Conservation (phyloP, 1,140 invertebrate species). For the Dermatophagoides farinae region DNA sequence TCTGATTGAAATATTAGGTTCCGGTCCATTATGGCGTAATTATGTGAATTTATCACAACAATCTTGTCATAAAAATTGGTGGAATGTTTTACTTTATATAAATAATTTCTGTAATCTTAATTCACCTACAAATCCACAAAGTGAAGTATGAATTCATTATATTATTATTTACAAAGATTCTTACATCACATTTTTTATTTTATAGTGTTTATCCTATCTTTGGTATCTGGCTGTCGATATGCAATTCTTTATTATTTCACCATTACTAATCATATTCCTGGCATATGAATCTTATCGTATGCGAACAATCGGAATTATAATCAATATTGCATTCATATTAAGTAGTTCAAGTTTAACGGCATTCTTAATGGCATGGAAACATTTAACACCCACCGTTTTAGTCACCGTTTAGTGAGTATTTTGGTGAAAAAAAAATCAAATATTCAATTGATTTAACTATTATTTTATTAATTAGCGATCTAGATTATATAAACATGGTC, state of each 20-base stretch:
- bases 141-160: neutral
- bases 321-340: neutral
- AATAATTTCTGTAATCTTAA: constrained; percentile 13
- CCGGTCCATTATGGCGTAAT: constrained; percentile 16
- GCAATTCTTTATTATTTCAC: constrained; percentile 8
- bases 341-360: constrained; percentile 3
- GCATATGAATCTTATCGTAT: neutral
- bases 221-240: constrained; percentile 10
- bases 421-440: neutral
- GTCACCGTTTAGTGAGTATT: constrained; percentile 1
- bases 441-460: neutral
- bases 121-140: neutral
- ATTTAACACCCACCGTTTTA: constrained; percentile 5
- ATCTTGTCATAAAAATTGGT: constrained; percentile 15
- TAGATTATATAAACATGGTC: neutral
- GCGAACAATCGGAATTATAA: neutral
- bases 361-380: neutral
- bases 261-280: constrained; percentile 3
- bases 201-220: neutral
- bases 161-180: neutral
- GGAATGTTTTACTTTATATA: constrained; percentile 15
- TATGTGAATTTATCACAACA: constrained; percentile 7
- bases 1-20: constrained; percentile 12
- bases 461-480: constrained; percentile 7
- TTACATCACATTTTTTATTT: neutral